A percentile compares a stretch with the other conserved stretches of the same genome.
phyloP scores from a whole-genome alignment of 2,113 vertebrate genomes.

The Phyllostomus hastatus region DNA sequence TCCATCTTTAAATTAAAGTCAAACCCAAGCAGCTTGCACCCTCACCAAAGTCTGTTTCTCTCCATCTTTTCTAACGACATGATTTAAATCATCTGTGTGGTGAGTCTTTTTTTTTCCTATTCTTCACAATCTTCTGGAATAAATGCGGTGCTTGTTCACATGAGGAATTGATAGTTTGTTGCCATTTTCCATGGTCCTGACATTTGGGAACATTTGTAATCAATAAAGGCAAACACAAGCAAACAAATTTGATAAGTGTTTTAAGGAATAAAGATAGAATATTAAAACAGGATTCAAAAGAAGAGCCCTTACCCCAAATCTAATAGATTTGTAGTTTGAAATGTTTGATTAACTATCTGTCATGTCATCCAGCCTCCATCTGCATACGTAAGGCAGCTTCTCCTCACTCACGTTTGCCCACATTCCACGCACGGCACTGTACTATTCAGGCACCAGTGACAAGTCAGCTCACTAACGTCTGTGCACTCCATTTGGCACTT shows the following conservation, averaged over 20 bases:
- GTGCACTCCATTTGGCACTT: not conserved
- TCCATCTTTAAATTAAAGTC: slow-evolving; percentile 64
- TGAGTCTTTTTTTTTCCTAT: not conserved
- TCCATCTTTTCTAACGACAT: slow-evolving; percentile 65
- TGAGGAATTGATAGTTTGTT: slow-evolving; percentile 70
- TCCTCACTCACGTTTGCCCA: not conserved
- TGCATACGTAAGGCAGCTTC: not conserved
- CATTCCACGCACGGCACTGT: not conserved
- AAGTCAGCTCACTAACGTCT: not conserved
- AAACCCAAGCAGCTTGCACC: slow-evolving; percentile 57
- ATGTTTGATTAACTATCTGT: slow-evolving; percentile 11
- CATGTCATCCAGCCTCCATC: not conserved
- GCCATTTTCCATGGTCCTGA: slow-evolving; percentile 57
- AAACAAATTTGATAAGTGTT: slow-evolving; percentile 66
- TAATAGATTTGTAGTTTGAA: slow-evolving; percentile 25
- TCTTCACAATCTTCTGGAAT: slow-evolving; percentile 59
- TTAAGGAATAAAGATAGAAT: slow-evolving; percentile 60
- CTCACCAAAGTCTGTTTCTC: slow-evolving; percentile 64
- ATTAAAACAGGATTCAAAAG: slow-evolving; percentile 57
- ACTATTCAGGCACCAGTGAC: not conserved
- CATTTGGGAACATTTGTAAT: slow-evolving; percentile 69
- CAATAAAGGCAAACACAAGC: slow-evolving; percentile 62
- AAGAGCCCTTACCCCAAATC: slow-evolving; percentile 8
- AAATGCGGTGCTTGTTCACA: slow-evolving; percentile 69
- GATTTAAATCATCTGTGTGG: slow-evolving; percentile 75